Evolutionary conservation across 1,140 invertebrate species (phyloP).

Genomic region (Lutraria rhynchaena): DNA sequence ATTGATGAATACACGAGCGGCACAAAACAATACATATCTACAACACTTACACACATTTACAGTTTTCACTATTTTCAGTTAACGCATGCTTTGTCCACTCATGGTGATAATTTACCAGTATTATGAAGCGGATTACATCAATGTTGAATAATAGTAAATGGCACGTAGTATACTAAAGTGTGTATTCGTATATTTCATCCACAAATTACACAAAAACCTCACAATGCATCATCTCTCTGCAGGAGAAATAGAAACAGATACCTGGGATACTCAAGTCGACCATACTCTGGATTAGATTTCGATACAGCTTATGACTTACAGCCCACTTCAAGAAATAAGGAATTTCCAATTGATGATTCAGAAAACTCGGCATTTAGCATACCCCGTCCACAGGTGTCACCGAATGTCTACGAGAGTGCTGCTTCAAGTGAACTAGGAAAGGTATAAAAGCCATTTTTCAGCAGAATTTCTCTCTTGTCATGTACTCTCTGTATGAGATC

Average conservation of each 20-base stretch:
- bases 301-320: neutral
- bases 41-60: too few species aligned
- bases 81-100: neutral
- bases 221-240: neutral
- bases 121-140: neutral
- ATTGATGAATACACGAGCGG: too few species aligned
- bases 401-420: neutral
- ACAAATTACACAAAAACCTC: neutral
- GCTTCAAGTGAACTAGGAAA: constrained; percentile 5
- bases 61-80: neutral
- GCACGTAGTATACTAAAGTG: neutral
- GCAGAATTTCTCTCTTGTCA: too few species aligned
- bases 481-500: too few species aligned
- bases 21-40: too few species aligned
- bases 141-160: neutral
- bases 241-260: constrained; percentile 15
- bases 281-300: neutral
- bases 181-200: neutral
- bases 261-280: neutral
- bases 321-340: neutral
- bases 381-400: constrained; percentile 9
- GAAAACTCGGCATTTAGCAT: constrained; percentile 22
- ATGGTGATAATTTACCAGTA: neutral
- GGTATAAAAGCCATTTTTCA: too few species aligned
- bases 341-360: constrained; percentile 40